Evolutionary conservation across 2,888 invertebrate species (phyloP).

Genomic region (Andrena bicolor): DNA sequence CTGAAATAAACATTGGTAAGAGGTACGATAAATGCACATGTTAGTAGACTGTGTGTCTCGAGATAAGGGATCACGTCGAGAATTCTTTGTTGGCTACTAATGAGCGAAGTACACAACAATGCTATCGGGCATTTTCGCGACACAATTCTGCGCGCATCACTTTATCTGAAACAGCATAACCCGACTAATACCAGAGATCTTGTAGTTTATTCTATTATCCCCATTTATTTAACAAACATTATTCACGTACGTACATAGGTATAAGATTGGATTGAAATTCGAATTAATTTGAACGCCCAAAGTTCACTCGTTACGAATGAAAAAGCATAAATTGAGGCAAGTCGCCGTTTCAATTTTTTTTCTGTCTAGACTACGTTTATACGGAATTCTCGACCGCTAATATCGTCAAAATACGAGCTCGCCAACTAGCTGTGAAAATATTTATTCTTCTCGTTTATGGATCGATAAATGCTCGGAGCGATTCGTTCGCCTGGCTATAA

Average conservation of each 20-base stretch:
- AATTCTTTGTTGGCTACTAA: conserved; percentile 6
- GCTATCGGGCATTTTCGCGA: conserved; percentile 44
- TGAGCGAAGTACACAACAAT: conserved; percentile 7
- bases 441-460: neutral
- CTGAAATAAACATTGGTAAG: neutral
- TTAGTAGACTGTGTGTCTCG: conserved; percentile 49
- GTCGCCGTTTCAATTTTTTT: neutral
- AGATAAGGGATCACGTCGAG: conserved; percentile 38
- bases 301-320: neutral
- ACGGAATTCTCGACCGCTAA: conserved; percentile 16
- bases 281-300: neutral
- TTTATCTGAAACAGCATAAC: conserved; percentile 3
- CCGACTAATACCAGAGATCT: conserved; percentile 18
- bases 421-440: neutral
- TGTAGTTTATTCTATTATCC: conserved; percentile 7
- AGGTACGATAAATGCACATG: neutral
- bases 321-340: neutral
- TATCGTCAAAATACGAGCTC: conserved; percentile 3
- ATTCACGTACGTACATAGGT: neutral
- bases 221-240: neutral
- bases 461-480: neutral
- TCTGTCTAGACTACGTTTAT: conserved; percentile 43
- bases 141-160: conserved; percentile 1
- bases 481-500: neutral
- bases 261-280: neutral